A percentile compares a stretch with the other conserved stretches of the same genome.
These are phyloP conservation scores for Molorchus minor DNA, from an alignment of 2,888 invertebrate species.

Conservation along the genomic window DNA sequence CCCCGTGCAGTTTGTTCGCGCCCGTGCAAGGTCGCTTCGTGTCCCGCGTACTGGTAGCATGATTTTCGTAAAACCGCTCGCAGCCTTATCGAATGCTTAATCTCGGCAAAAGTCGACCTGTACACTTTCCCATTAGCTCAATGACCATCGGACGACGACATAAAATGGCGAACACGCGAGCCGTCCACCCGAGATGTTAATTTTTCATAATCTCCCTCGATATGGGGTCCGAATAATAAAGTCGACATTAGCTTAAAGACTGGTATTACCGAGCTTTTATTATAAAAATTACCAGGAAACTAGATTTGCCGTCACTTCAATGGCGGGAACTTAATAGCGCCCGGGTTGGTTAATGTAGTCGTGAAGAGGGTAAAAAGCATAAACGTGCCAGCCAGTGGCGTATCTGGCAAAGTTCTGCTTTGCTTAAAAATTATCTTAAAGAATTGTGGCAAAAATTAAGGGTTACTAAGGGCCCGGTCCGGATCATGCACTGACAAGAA, in stretches of 20 bases:
- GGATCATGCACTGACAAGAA: too few species aligned
- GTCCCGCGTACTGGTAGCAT: conserved; percentile 49
- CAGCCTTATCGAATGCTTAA: conserved; percentile 57
- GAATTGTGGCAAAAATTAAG: too few species aligned
- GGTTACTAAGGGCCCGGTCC: too few species aligned
- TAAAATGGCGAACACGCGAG: conserved; percentile 39
- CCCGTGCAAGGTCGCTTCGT: conserved; percentile 9
- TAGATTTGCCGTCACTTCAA: background rate
- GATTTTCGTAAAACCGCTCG: conserved; percentile 60
- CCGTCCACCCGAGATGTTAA: conserved; percentile 11
- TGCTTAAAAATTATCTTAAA: too few species aligned
- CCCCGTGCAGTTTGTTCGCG: conserved; percentile 2
- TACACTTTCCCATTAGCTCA: conserved; percentile 60
- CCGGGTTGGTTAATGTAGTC: too few species aligned
- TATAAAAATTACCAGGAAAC: conserved; percentile 6
- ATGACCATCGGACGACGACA: conserved; percentile 52
- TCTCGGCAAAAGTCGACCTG: conserved; percentile 60
- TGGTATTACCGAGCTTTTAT: conserved; percentile 3
- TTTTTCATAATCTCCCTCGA: conserved; percentile 14
- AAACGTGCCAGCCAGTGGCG: too few species aligned
- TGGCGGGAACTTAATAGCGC: background rate
- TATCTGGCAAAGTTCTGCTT: too few species aligned
- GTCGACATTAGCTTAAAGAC: conserved; percentile 4
- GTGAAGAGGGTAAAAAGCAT: too few species aligned
- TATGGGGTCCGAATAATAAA: conserved; percentile 4